These are phyloP conservation scores for Glareola pratincola DNA, from an alignment of 2,113 vertebrate species.

Conservation along the genomic window DNA sequence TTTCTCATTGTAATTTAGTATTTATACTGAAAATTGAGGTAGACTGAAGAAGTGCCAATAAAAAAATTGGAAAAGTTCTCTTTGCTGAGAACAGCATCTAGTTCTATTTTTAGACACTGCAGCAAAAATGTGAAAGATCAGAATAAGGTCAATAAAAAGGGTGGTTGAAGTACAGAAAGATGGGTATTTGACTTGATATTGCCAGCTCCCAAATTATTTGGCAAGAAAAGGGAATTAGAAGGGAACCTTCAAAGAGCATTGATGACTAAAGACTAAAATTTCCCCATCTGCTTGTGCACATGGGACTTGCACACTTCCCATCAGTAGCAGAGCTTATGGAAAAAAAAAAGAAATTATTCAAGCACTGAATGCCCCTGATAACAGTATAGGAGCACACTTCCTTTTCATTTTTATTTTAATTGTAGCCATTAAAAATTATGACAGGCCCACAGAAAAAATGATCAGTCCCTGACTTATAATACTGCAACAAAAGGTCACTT, in stretches of 20 bases:
- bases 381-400: not conserved
- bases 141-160: conserved; percentile 4
- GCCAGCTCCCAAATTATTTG: conserved; percentile 50
- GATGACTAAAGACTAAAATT: conserved; percentile 5
- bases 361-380: not conserved
- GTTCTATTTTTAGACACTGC: not conserved
- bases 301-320: not conserved
- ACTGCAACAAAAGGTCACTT: conserved; percentile 18
- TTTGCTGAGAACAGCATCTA: not conserved
- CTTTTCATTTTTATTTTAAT: conserved; percentile 8
- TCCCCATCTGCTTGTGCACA: conserved; percentile 26
- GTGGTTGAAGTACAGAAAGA: not conserved
- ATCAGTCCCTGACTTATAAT: not conserved
- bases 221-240: conserved; percentile 54
- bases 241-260: conserved; percentile 61
- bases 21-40: not conserved
- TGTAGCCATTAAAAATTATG: conserved; percentile 21
- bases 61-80: not conserved
- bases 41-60: not conserved
- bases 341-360: not conserved
- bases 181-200: not conserved
- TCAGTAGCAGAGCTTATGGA: not conserved
- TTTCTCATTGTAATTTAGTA: not conserved
- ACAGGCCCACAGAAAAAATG: not conserved
- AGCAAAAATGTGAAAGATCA: not conserved